Evolutionary conservation across 1,140 invertebrate genomes (phyloP), one percentile per base, ranked within the genome.

Genomic region (Leptinotarsa lineolata): DNA sequence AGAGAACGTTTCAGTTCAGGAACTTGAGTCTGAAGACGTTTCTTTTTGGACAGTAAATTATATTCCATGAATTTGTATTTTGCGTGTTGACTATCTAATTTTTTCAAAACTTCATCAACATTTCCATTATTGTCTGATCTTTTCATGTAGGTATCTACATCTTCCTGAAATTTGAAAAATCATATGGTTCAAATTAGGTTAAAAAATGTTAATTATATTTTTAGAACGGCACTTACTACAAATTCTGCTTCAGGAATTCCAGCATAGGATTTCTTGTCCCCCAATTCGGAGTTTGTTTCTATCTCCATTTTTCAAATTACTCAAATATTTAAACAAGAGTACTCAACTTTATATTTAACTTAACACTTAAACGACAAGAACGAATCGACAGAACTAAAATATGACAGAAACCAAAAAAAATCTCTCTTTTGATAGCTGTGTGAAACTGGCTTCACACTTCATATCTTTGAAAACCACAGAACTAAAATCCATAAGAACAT

Each of bases 51-150:
- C 75, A 90, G 86, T 74, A 98, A 88, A 84, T 96, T 97, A 78
- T 91, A 92, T 86, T 98, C 97, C 93, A 99, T 97, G 82, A 97
- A 96, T 87, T 98, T 98, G 84, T 98, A 98, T 88, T 98, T 98
- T 73, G 91, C 92, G 86, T 97, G 94, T 84, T 93, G 92, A 81
- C 98, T 97, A 83, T 98, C 96, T 46, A 98, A 86, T 77, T 88
- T 90, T 80, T 91, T 91, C 58, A 98, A 85, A 15, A 96, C 96
- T 84, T 91, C 90, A 80, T 97, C 94, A 4, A 92, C 92, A 70
- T 91, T 91, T 48, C 90, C 89, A 79, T 90, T 89, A 81, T 95
- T 95, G 83, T 96, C 95, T 24, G 91, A 86, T 76, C 90, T 86
- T 76, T 89, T 89, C 94, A 99, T 97, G 83, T 93, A 99, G 64